Conservation (phyloP, 2,888 invertebrate genomes). For the Synergus umbraculus region DNA sequence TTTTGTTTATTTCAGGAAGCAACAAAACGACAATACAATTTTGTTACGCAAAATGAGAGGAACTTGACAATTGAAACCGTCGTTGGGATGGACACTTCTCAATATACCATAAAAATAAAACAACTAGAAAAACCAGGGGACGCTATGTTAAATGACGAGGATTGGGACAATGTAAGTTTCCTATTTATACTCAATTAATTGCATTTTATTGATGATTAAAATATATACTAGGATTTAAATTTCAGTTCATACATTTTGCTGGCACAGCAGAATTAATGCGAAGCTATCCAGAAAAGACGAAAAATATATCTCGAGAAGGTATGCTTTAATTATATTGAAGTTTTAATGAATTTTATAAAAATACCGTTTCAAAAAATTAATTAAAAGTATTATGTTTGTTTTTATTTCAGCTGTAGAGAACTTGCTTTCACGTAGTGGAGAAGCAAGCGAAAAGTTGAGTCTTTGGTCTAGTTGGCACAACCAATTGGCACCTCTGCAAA, state of each 20-base stretch:
- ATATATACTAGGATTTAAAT: constrained; percentile 37
- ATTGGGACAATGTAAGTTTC: constrained; percentile 61
- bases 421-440: constrained; percentile 60
- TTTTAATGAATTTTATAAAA: not conserved
- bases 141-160: constrained; percentile 58
- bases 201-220: constrained; percentile 10
- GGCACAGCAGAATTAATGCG: constrained; percentile 58
- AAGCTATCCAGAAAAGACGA: constrained; percentile 51
- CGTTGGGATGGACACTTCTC: constrained; percentile 42
- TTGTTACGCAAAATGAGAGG: constrained; percentile 59
- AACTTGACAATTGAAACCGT: constrained; percentile 48
- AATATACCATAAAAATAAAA: constrained; percentile 61
- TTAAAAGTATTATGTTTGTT: not conserved
- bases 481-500: constrained; percentile 57
- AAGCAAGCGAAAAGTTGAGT: constrained; percentile 58
- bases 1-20: constrained; percentile 59
- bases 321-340: constrained; percentile 9
- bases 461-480: constrained; percentile 69
- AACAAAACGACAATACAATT: constrained; percentile 56
- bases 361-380: not conserved
- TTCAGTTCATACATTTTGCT: constrained; percentile 65
- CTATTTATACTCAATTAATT: not conserved
- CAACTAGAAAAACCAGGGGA: constrained; percentile 67
- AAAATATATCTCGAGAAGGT: constrained; percentile 63
- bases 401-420: constrained; percentile 63